Evolutionary conservation across 2,113 vertebrate genomes (phyloP).

Genomic region (Cyanocitta stelleri): DNA sequence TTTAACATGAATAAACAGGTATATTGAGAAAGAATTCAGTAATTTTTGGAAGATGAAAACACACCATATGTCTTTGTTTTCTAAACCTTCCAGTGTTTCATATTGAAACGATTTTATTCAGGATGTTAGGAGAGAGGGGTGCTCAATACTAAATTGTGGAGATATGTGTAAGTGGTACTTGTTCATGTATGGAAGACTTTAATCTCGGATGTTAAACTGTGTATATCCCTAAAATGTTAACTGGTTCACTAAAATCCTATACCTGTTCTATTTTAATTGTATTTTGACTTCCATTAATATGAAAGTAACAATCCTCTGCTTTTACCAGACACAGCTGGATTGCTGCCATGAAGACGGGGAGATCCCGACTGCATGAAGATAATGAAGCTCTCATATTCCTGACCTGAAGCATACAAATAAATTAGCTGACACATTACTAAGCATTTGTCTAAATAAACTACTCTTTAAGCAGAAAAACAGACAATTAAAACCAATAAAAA

Average conservation of each 20-base stretch:
- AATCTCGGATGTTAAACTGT: background rate
- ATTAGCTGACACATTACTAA: background rate
- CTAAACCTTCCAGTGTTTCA: background rate
- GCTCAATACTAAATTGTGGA: background rate
- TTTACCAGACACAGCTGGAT: background rate
- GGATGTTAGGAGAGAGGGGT: background rate
- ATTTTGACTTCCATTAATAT: background rate
- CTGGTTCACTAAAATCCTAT: background rate
- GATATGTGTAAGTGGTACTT: background rate
- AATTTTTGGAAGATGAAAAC: background rate
- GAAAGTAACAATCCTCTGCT: background rate
- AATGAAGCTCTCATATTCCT: background rate
- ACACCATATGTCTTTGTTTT: background rate
- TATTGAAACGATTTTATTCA: background rate
- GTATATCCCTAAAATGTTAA: background rate
- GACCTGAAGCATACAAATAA: background rate
- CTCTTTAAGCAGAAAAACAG: background rate
- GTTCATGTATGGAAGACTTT: background rate
- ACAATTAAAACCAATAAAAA: background rate
- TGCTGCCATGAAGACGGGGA: rapidly evolving
- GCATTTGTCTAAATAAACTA: background rate
- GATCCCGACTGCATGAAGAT: background rate
- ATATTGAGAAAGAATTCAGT: background rate
- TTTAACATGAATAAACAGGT: background rate
- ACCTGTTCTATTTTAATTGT: background rate